Evolutionary conservation across 2,888 invertebrate species (phyloP).

Genomic region (Limnephilus rhombicus): DNA sequence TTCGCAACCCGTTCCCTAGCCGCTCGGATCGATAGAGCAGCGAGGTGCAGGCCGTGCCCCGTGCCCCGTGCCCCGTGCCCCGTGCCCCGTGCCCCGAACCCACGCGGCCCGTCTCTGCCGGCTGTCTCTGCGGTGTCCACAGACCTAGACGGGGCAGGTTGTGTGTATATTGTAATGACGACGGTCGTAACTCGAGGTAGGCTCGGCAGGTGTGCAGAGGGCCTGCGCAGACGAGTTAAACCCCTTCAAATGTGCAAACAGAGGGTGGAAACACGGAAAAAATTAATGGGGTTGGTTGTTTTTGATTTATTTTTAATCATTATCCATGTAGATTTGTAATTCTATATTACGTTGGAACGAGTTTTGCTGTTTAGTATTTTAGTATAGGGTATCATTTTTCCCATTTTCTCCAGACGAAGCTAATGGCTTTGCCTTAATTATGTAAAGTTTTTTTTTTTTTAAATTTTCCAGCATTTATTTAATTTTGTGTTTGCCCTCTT

Average conservation of each 20-base stretch:
- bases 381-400: background rate
- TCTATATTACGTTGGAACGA: background rate
- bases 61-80: background rate
- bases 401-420: background rate
- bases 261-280: background rate
- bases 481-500: background rate
- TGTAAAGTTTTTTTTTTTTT: background rate
- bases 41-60: constrained; percentile 4
- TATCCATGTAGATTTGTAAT: background rate
- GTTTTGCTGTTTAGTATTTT: background rate
- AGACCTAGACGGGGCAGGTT: background rate
- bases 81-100: background rate
- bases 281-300: background rate
- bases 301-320: background rate
- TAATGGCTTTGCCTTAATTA: background rate
- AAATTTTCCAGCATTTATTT: background rate
- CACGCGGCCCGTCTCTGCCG: no score
- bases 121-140: background rate
- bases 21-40: constrained; percentile 27
- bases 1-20: constrained; percentile 4
- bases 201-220: background rate
- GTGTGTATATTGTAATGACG: background rate
- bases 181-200: background rate
- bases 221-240: background rate
- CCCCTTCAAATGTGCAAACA: background rate